Conservation (phyloP, 2,888 invertebrate genomes). For the Oscheius sp. region DNA sequence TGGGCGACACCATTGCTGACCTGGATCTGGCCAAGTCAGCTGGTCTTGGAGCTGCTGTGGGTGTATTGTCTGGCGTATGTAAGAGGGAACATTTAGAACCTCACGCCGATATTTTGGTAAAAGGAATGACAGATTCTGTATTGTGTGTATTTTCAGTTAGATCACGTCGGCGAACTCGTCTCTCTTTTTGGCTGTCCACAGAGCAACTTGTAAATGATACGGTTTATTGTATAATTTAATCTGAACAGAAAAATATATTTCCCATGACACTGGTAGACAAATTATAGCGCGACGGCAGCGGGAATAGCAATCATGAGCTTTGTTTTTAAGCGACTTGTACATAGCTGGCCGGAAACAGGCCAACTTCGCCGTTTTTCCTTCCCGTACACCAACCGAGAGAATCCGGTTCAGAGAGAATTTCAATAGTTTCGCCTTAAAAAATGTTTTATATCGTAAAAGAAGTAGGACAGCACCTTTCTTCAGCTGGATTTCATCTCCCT, state of each 20-base stretch:
- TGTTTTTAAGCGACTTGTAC: constrained; percentile 51
- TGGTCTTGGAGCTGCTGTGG: constrained; percentile 74
- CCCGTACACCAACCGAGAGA: constrained; percentile 70
- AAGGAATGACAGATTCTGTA: neutral
- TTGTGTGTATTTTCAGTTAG: constrained; percentile 11
- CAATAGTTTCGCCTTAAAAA: constrained; percentile 63
- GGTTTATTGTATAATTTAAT: constrained; percentile 16
- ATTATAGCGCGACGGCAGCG: constrained; percentile 10
- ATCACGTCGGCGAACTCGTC: constrained; percentile 21
- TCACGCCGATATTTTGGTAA: constrained; percentile 66
- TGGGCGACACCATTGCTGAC: constrained; percentile 76
- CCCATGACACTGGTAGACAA: constrained; percentile 27
- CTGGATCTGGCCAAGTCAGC: constrained; percentile 75
- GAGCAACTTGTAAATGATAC: constrained; percentile 11
- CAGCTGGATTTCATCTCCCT: constrained; percentile 67
- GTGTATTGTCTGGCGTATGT: constrained; percentile 75
- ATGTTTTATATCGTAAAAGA: neutral
- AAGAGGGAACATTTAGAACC: constrained; percentile 64
- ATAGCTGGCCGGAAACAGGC: constrained; percentile 69
- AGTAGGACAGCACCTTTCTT: constrained; percentile 54
- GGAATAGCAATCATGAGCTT: neutral
- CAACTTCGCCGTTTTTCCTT: constrained; percentile 51
- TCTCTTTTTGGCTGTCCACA: constrained; percentile 22
- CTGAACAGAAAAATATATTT: constrained; percentile 15
- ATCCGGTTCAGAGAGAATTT: constrained; percentile 68